Conservation (phyloP, 2,797 vertebrate genomes). For the Echeneis naucrates region DNA sequence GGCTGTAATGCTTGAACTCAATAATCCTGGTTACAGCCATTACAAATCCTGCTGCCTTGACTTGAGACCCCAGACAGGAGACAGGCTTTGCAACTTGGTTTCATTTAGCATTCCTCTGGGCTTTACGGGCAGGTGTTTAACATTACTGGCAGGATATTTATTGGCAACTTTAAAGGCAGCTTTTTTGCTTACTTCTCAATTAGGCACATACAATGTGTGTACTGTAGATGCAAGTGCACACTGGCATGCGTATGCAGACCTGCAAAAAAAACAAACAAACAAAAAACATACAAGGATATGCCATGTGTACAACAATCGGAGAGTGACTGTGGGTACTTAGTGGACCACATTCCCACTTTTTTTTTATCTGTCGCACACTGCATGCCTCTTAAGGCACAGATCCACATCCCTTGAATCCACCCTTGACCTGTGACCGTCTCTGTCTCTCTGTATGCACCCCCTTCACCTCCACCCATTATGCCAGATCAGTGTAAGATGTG, state of each 20-base stretch:
- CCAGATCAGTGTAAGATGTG: conserved; percentile 72
- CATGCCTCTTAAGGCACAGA: conserved; percentile 57
- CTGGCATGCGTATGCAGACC: conserved; percentile 3
- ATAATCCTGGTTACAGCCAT: conserved; percentile 86
- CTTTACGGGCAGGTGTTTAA: conserved; percentile 89
- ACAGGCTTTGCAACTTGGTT: conserved; percentile 84
- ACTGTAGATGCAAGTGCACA: conserved; percentile 50
- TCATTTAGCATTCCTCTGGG: conserved; percentile 88
- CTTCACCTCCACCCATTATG: conserved; percentile 66
- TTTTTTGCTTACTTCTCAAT: conserved; percentile 88
- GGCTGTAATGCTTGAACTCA: conserved; percentile 80
- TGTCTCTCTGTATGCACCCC: conserved; percentile 34
- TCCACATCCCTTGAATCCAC: conserved; percentile 56
- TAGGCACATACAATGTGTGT: conserved; percentile 70
- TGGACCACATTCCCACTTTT: conserved; percentile 35
- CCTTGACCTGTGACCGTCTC: conserved; percentile 62
- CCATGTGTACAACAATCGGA: conserved; percentile 24
- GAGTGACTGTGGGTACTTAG: conserved; percentile 34
- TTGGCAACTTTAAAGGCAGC: conserved; percentile 86
- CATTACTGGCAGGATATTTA: conserved; percentile 88
- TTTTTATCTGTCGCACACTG: conserved; percentile 52
- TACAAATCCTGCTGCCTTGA: conserved; percentile 86
- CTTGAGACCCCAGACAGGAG: conserved; percentile 85
- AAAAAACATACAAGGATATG: conserved; percentile 41
- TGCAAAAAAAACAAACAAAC: conserved; percentile 4